Base-by-base conservation (phyloP, 1,140 invertebrate species). In the Mya arenaria region DNA sequence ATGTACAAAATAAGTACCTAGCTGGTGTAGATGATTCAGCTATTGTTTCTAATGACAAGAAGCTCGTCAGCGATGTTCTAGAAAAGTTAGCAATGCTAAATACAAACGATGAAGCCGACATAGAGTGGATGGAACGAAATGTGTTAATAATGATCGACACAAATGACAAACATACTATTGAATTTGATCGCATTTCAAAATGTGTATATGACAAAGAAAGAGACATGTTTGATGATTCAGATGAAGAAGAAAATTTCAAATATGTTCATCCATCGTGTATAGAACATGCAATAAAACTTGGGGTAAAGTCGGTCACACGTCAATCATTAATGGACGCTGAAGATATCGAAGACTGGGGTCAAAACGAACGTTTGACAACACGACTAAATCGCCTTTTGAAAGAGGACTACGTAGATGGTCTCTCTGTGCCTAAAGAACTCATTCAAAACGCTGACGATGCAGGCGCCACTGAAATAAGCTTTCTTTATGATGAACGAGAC, bases 371-470 rank as follows among this genome's bases (percentile, higher is more conserved):
- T 8, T 68, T 91, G 13, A 89, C 88, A 5, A 85, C 81, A 36
- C 56, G 89, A 37, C 41, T 90, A 4, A 66, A 81, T 23, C 62
- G 84, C 17, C 71, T 90, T 15, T 32, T 85, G 28, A 34, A 75
- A 30, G 85, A 87, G 10, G 77, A 65, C 37, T 91, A 91, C 73
- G 86, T 85, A 2, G 88, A 86, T 65, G 90, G 89, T 17, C 81
- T 89, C n/a, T 86, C 88, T 65, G 86, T 91, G 62, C 83, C 90
- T 6, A 91, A 90, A 74, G 90, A 91, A 82, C 65, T 91, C 15
- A 79, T 91, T 32, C 90, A 91, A 77, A 90, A 97, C 83, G 90
- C 91, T 28, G 91, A 92, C 77, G 91, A 92, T 86, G 90, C 91
- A 32, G 86, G 88, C 30, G 90, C 90, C 8, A 89, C 86, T 15